Evolutionary conservation across 1,140 invertebrate species (phyloP), one percentile per base, ranked within the genome.

Genomic region (Ylistrum balloti): DNA sequence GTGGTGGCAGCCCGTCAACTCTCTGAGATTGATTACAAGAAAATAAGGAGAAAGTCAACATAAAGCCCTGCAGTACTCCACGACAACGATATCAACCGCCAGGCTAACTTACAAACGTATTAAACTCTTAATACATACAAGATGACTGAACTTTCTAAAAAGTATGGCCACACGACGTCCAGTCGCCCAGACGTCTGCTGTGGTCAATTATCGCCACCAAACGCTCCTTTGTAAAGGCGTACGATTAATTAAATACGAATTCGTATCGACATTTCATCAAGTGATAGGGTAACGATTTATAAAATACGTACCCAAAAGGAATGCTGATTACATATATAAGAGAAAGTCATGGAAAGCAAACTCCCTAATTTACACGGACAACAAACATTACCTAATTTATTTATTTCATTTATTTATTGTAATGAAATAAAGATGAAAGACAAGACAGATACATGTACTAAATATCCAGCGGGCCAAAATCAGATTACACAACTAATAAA

Each of bases 51-150:
- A 1, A 28, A 74, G 56, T 74, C 56, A 74, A 74, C 56, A 74
- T n/a, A 74, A n/a, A 74, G 7, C 56, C 56, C n/a, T 74, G 56
- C 56, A 74, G 56, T 74, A 74, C 56, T 74, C 56, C 56, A n/a
- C 22, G 0, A 74, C 5, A 28, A 7, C 0, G 0, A n/a, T 74
- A 11, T 7, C 28, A 0, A 74, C 0, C 9, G 56, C 5, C n/a
- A 7, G 5, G 56, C 28, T 28, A 74, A 11, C n/a, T 74, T 74
- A 1, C 22, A 74, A 28, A 5, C 3, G 0, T 9, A 28, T 74
- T 17, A 7, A 5, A 28, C 56, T 28, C n/a, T 74, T 28, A n/a
- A 28, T n/a, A 74, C 5, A 28, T n/a, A 5, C 5, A 74, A 74
- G n/a, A n/a, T 74, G n/a, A 74, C 22, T 28, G 13, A 3, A 74